A percentile compares a stretch with the other conserved stretches of the same genome.
These are phyloP conservation scores for Manis javanica DNA, from an alignment of 2,797 vertebrate genomes.

Conservation along the genomic window DNA sequence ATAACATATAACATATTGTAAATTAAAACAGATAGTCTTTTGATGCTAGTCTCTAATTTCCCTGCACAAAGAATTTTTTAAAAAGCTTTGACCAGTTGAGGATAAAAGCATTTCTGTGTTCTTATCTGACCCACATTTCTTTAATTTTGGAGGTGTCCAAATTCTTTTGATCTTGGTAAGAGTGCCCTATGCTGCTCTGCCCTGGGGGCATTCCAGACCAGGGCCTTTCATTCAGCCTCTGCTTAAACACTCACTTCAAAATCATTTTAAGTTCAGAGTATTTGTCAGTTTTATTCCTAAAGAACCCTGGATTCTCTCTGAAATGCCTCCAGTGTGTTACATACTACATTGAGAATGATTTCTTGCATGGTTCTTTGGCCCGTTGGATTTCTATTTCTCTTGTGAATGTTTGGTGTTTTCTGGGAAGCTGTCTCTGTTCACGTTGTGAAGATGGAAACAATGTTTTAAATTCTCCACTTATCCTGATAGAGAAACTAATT, in stretches of 20 bases:
- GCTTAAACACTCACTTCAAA: conserved; percentile 54
- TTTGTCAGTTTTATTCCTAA: conserved; percentile 62
- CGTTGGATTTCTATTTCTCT: conserved; percentile 29
- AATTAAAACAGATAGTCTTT: background rate
- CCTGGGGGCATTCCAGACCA: background rate
- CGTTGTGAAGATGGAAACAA: background rate
- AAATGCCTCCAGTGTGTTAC: background rate
- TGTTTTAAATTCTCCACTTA: conserved; percentile 49
- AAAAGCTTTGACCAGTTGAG: background rate
- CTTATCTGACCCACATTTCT: conserved; percentile 6
- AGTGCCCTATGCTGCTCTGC: conserved; percentile 18
- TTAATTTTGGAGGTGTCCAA: conserved; percentile 32
- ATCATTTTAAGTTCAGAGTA: conserved; percentile 60
- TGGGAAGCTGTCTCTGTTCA: background rate
- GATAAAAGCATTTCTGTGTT: background rate
- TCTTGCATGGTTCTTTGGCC: background rate
- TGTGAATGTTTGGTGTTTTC: conserved; percentile 25
- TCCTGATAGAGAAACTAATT: conserved; percentile 11
- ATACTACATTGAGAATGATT: conserved; percentile 5
- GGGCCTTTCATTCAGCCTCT: conserved; percentile 1
- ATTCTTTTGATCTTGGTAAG: conserved; percentile 43
- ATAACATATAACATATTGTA: background rate
- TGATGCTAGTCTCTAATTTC: conserved; percentile 39
- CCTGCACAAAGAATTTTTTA: background rate
- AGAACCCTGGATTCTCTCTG: conserved; percentile 31